Conservation (phyloP, 2,888 invertebrate species). For the Caenorhabditis virilis region DNA sequence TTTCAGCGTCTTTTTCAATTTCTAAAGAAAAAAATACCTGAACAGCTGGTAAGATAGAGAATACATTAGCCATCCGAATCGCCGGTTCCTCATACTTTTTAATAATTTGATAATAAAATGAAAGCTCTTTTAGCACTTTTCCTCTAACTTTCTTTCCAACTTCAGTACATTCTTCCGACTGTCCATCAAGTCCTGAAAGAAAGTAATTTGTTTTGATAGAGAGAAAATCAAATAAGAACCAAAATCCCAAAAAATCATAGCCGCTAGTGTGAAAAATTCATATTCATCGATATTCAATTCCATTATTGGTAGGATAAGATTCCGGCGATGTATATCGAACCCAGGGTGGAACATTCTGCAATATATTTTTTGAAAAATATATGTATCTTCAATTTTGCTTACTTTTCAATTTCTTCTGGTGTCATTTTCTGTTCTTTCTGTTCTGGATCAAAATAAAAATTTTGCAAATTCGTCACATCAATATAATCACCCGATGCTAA, state of each 20-base stretch:
- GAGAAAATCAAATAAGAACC: slow-evolving; percentile 2
- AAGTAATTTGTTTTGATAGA: not conserved
- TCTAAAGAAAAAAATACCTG: no score
- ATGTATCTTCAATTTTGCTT: not conserved
- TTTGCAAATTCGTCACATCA: slow-evolving; percentile 16
- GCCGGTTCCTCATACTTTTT: slow-evolving; percentile 18
- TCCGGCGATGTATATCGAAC: slow-evolving; percentile 19
- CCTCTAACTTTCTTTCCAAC: slow-evolving; percentile 17
- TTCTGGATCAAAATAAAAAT: slow-evolving; percentile 16
- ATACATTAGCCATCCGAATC: slow-evolving; percentile 12
- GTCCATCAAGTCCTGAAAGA: slow-evolving; percentile 13
- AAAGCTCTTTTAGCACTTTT: slow-evolving; percentile 17
- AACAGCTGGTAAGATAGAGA: slow-evolving; percentile 21
- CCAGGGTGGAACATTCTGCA: slow-evolving; percentile 27
- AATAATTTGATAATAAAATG: slow-evolving; percentile 15
- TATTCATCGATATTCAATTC: slow-evolving; percentile 19
- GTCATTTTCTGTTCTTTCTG: slow-evolving; percentile 7
- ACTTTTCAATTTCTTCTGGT: slow-evolving; percentile 17
- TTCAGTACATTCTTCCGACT: slow-evolving; percentile 15
- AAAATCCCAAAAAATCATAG: slow-evolving; percentile 31
- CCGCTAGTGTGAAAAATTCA: slow-evolving; percentile 25
- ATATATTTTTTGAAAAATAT: slow-evolving; percentile 3
- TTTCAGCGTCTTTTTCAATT: no score
- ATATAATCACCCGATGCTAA: slow-evolving; percentile 30
- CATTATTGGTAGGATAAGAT: slow-evolving; percentile 15